Base-by-base conservation (phyloP, 1,140 invertebrate species). In the Pseudomyrmex pallidus region DNA sequence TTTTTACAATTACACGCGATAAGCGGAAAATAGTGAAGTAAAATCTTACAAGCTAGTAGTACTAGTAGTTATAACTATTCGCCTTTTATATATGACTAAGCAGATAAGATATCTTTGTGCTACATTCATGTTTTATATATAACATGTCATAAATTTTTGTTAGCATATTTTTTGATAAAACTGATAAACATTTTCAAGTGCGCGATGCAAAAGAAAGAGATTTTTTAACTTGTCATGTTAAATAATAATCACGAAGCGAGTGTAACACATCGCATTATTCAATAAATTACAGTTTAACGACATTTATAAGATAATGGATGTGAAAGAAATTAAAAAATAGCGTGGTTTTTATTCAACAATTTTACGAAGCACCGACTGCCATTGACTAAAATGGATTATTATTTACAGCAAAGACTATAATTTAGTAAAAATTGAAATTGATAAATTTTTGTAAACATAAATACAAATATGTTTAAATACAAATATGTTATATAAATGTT, bases 11-110 rank as follows among this genome's bases (percentile, higher is more conserved):
- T 72, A 35, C 8, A 25, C 2, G 13, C 15, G 17, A 15, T 35
- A 80, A 80, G 7, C 20, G 61, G 20, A 80, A 70, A 80, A 80
- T 77, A 15, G 20, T n/a, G 20, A 5, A 25, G 8, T 35, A 3
- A 12, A 54, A 20, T 56, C 57, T 5, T n/a, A 8, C 22, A 48
- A 25, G 13, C 17, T 70, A 57, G 35, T n/a, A 15, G 59, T 35
- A 35, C 25, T 35, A 13, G 1, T 54, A 13, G 0, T 54, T 20
- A 20, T 17, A 56, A 72, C 22, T 78, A 12, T 10, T 15, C n/a
- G n/a, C 4, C 35, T 25, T 68, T 70, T 12, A 78, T 78, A 59
- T 67, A 77, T 77, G 56, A 70, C 15, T 35, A 35, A 7, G 9
- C 35, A 35, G 20, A 68, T 78, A 70, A 78, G 15, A 1, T 8